Evolutionary conservation across 1,140 invertebrate genomes (phyloP).

Genomic region (Psix sp.): DNA sequence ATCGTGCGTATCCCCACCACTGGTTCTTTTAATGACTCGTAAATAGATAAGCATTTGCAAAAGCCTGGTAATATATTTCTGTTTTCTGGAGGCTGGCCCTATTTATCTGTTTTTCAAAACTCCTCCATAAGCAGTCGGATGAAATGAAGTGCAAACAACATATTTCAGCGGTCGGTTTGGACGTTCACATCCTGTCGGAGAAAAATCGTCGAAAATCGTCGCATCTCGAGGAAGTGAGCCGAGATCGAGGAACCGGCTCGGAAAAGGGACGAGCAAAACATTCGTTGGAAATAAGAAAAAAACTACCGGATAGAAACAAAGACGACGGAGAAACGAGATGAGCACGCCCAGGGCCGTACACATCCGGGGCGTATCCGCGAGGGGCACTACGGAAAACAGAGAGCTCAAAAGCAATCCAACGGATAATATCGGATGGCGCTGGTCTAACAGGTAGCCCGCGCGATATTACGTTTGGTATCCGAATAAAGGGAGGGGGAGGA

Average conservation of each 20-base stretch:
- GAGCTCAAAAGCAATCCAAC: conserved; percentile 16
- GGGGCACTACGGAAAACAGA: conserved; percentile 23
- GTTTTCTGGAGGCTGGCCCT: not conserved
- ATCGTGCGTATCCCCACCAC: too few relatives aligned
- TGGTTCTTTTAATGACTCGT: not conserved
- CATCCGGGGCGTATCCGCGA: conserved; percentile 48
- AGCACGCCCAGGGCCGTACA: conserved; percentile 35
- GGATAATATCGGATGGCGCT: conserved; percentile 29
- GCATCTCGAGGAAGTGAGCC: conserved; percentile 41
- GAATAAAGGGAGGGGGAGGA: conserved; percentile 40
- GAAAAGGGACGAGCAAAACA: conserved; percentile 22
- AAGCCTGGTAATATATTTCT: conserved; percentile 1
- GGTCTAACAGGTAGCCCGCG: conserved; percentile 49
- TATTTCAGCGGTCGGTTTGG: conserved; percentile 31
- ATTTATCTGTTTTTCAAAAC: conserved; percentile 29
- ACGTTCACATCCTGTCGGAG: conserved; percentile 41
- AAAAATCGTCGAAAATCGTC: conserved; percentile 49
- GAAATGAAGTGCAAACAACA: conserved; percentile 39
- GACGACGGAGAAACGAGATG: conserved; percentile 16
- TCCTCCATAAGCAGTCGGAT: conserved; percentile 8
- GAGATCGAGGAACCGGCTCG: conserved; percentile 36
- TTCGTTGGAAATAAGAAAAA: conserved; percentile 12
- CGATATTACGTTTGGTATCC: conserved; percentile 45
- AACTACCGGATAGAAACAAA: not conserved
- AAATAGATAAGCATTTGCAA: too few relatives aligned